Conservation (phyloP, 2,888 invertebrate species). For the Arctia plantaginis region DNA sequence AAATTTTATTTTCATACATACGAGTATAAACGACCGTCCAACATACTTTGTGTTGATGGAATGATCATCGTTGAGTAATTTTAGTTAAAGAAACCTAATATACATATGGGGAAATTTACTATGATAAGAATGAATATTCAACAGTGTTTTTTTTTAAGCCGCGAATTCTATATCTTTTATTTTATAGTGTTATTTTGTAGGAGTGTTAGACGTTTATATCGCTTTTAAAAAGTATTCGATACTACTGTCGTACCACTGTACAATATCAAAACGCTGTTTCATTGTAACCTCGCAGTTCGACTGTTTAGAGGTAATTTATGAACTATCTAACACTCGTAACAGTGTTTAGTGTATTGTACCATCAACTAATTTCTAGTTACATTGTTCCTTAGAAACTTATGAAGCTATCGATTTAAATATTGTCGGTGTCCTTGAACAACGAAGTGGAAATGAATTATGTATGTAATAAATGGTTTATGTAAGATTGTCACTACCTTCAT, state of each 20-base stretch:
- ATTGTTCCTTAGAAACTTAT: constrained; percentile 11
- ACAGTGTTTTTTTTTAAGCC: neutral
- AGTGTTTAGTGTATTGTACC: constrained; percentile 34
- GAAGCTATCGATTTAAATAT: neutral
- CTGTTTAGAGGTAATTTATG: constrained; percentile 63
- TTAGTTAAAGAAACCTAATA: neutral
- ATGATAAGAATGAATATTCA: neutral
- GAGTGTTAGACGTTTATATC: too few species aligned
- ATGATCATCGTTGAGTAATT: neutral
- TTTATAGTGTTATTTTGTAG: neutral
- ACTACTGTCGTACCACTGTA: constrained; percentile 21
- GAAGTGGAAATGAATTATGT: neutral
- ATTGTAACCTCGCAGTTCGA: constrained; percentile 64
- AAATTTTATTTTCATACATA: neutral
- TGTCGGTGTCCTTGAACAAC: neutral
- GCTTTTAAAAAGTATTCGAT: neutral
- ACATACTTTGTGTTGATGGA: neutral
- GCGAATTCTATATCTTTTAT: neutral
- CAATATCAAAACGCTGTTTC: constrained; percentile 63
- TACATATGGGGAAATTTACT: too few species aligned
- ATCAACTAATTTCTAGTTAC: constrained; percentile 28
- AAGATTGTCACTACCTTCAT: neutral
- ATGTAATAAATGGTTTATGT: neutral
- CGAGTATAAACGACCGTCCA: neutral
- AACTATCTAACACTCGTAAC: constrained; percentile 47